Conservation (phyloP, 2,888 invertebrate species). For the Eretmocerus hayati region DNA sequence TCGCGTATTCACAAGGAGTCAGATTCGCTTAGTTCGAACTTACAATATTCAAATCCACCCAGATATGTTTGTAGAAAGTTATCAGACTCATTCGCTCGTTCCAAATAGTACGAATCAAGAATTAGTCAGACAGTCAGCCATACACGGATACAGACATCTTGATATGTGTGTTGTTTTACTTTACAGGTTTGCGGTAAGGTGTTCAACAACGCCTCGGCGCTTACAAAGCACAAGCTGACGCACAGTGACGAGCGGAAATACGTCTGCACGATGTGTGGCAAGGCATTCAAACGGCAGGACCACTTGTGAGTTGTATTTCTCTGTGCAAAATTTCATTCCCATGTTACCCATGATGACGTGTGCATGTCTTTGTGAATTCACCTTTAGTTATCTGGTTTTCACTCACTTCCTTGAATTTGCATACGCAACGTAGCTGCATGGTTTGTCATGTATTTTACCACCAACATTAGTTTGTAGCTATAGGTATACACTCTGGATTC, state of each 20-base stretch:
- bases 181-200: conserved; percentile 87
- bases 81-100: background rate
- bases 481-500: too few relatives aligned
- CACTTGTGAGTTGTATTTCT: conserved; percentile 77
- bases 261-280: conserved; percentile 90
- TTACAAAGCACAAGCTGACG: conserved; percentile 94
- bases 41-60: conserved; percentile 8
- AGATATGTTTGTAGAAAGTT: background rate
- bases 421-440: too few relatives aligned
- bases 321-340: background rate
- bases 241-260: conserved; percentile 97
- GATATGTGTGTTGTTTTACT: conserved; percentile 6
- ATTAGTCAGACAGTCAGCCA: background rate
- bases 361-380: too few relatives aligned
- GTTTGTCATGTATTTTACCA: too few relatives aligned
- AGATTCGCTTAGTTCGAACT: conserved; percentile 6
- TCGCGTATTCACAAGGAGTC: too few relatives aligned
- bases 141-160: background rate
- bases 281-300: conserved; percentile 97
- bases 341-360: too few relatives aligned
- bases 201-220: conserved; percentile 93
- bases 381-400: too few relatives aligned
- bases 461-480: too few relatives aligned
- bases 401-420: too few relatives aligned
- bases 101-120: conserved; percentile 11